phyloP scores from a whole-genome alignment of 2,113 vertebrate species.

The Etheostoma spectabile region DNA sequence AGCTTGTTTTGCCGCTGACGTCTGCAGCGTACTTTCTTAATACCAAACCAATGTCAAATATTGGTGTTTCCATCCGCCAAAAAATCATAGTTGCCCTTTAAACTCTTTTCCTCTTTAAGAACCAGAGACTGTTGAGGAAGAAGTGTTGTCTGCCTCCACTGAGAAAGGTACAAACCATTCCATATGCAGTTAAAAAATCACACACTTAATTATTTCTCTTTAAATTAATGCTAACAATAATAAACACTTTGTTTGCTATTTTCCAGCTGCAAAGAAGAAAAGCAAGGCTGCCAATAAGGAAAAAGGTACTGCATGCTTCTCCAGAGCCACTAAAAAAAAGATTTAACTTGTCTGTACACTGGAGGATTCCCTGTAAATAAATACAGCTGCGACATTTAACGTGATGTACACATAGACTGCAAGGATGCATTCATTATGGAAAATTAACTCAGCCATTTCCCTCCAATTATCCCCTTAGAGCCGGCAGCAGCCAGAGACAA shows the following conservation, averaged over 20 bases:
- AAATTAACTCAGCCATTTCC: conserved; percentile 38
- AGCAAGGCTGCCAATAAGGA: conserved; percentile 30
- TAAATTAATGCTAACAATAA: neutral
- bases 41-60: no score
- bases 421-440: conserved; percentile 41
- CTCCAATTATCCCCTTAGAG: conserved; percentile 56
- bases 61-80: no score
- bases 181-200: neutral
- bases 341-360: conserved; percentile 21
- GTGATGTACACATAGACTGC: conserved; percentile 7
- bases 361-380: conserved; percentile 2
- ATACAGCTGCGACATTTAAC: conserved; percentile 23
- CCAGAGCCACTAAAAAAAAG: neutral
- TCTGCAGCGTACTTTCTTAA: no score
- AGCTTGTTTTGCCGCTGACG: no score
- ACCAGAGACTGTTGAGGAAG: conserved; percentile 51
- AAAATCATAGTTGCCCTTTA: no score
- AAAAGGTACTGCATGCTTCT: conserved; percentile 58
- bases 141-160: conserved; percentile 31
- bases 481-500: conserved; percentile 36
- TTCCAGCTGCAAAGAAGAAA: conserved; percentile 64
- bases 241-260: conserved; percentile 24
- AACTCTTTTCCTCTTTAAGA: conserved; percentile 46
- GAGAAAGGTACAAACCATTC: conserved; percentile 68
- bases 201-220: neutral